These are phyloP conservation scores for Arion vulgaris DNA, from an alignment of 1,140 invertebrate genomes.

Conservation along the genomic window DNA sequence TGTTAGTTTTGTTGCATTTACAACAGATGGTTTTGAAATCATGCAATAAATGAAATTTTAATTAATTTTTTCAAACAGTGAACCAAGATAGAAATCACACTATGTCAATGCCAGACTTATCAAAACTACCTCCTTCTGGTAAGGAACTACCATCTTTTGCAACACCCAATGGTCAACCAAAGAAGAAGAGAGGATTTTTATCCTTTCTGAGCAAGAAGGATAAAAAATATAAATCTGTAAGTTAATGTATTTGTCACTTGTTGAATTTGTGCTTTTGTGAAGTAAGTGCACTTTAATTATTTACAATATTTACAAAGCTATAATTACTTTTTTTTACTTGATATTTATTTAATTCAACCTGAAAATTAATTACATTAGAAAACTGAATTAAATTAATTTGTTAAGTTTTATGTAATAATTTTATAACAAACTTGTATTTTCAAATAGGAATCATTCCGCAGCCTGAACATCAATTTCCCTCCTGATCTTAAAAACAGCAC, in stretches of 20 bases:
- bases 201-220: constrained; percentile 65
- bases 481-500: constrained; percentile 16
- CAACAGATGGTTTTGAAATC: too few species aligned
- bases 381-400: too few species aligned
- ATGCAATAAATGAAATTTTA: too few species aligned
- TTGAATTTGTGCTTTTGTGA: too few species aligned
- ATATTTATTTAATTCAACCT: too few species aligned
- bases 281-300: too few species aligned
- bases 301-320: too few species aligned
- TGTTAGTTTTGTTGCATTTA: too few species aligned
- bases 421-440: background rate
- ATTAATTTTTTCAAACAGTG: too few species aligned
- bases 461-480: constrained; percentile 25
- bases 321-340: too few species aligned
- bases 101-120: constrained; percentile 58
- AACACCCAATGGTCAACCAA: constrained; percentile 55
- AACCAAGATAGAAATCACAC: constrained; percentile 35
- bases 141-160: background rate
- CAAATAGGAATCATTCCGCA: background rate
- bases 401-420: background rate
- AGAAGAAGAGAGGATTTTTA: constrained; percentile 66
- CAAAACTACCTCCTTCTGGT: constrained; percentile 13
- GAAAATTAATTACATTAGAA: too few species aligned
- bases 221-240: constrained; percentile 61
- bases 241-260: constrained; percentile 27